Base-by-base conservation (phyloP, 2,113 vertebrate species). In the Tiliqua scincoides region DNA sequence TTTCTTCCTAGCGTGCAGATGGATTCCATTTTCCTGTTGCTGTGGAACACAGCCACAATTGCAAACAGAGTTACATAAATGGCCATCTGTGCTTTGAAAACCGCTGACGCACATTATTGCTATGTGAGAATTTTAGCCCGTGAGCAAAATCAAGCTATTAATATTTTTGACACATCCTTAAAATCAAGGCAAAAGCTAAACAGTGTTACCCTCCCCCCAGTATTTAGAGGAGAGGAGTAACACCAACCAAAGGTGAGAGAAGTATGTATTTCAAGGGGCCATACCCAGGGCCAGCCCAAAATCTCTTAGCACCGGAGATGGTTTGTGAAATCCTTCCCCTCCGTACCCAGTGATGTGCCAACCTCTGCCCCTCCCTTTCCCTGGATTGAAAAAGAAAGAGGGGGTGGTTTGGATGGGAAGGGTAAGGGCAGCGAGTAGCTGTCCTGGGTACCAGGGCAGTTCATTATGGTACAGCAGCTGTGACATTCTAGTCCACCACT, bases 1-100 rank as follows among this genome's bases (percentile, higher is more conserved):
- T 92, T 85, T 87, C 86, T 84, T 82, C 83, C 72, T 79, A 71
- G 37, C 2, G 62, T 88, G 89, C 95, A 96, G 95, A 95, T 94
- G 94, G 93, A 94, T 94, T 90, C 93, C 93, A 93, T 94, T 95
- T 96, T 95, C 95, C 96, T 95, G 95, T 95, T 96, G 89, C 94
- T 87, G 88, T 89, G 92, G 94, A 95, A 94, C 87, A 82, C 70
- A 78, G 91, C 79, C 52, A 80, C 85, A 83, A 4, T 93, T 93
- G 87, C 88, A 91, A 95, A 75, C 80, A 91, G 88, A 79, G 74
- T 93, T 93, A 84, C 90, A 79, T 91, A 89, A 93, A 94, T 81
- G 89, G 90, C 93, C 93, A 94, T 93, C 93, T 93, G 94, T 84
- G 43, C 62, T 77, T 85, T 12, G 88, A 82, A 89, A 89, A 91